These are phyloP conservation scores for Lamprotornis superbus DNA, from an alignment of 2,113 vertebrate species.

Conservation along the genomic window DNA sequence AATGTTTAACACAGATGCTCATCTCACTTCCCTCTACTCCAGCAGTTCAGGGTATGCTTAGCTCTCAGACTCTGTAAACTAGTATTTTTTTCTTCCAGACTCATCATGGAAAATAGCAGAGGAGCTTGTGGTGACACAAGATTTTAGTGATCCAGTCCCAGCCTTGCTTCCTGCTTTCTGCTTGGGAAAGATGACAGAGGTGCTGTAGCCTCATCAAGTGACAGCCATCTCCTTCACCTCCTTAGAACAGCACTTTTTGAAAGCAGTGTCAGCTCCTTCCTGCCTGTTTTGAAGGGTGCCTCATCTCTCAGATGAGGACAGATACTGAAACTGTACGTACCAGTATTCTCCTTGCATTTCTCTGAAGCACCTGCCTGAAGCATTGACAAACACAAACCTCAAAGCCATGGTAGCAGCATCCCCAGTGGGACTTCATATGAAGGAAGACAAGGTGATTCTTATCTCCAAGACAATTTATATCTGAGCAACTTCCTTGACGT, in stretches of 20 bases:
- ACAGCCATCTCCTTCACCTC: background rate
- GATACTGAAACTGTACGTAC: background rate
- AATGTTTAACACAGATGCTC: background rate
- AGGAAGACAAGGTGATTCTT: background rate
- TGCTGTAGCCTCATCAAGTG: background rate
- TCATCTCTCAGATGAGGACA: background rate
- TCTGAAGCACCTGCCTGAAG: background rate
- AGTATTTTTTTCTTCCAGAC: background rate
- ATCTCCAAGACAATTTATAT: background rate
- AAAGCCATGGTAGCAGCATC: background rate
- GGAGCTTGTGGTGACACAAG: background rate
- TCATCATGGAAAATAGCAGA: background rate
- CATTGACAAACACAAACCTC: background rate
- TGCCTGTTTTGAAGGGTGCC: background rate
- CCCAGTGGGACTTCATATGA: background rate
- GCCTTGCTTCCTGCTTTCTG: background rate
- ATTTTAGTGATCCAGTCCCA: background rate
- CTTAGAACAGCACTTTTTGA: background rate
- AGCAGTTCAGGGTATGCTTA: background rate
- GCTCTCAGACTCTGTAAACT: background rate
- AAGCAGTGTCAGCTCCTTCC: background rate
- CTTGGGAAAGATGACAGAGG: background rate
- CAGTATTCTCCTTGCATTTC: background rate
- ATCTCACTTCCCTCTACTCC: background rate
- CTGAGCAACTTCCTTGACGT: background rate